Evolutionary conservation across 2,888 invertebrate species (phyloP).

Genomic region (Mellilla xanthometata): DNA sequence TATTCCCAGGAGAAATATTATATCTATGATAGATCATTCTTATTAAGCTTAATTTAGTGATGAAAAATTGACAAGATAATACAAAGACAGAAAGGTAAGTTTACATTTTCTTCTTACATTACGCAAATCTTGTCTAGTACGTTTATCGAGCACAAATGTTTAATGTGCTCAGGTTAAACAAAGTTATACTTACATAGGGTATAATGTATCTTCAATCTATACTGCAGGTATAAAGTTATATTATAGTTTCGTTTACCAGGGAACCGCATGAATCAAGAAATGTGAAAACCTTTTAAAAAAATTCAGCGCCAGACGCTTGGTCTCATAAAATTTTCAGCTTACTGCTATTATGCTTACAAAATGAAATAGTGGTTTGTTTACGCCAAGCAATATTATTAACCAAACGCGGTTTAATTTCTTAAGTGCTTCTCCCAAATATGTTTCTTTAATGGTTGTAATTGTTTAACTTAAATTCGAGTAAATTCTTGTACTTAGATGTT

Average conservation of each 20-base stretch:
- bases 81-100: conserved; percentile 27
- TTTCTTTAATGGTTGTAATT: conserved; percentile 8
- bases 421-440: conserved; percentile 32
- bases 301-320: conserved; percentile 52
- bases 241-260: conserved; percentile 41
- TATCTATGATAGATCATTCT: conserved; percentile 23
- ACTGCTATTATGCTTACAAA: conserved; percentile 58
- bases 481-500: neutral
- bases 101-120: conserved; percentile 37
- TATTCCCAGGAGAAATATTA: conserved; percentile 26
- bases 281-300: conserved; percentile 64
- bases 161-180: conserved; percentile 56
- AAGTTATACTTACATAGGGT: conserved; percentile 39
- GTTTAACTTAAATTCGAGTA: neutral
- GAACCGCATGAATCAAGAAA: conserved; percentile 56
- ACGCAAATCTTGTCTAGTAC: conserved; percentile 46
- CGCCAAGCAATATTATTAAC: conserved; percentile 42
- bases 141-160: conserved; percentile 56
- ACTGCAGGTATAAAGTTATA: conserved; percentile 18
- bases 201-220: neutral
- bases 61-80: conserved; percentile 24
- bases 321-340: conserved; percentile 65
- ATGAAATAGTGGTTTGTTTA: conserved; percentile 63
- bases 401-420: conserved; percentile 45
- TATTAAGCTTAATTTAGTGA: conserved; percentile 8